phyloP scores from a whole-genome alignment of 2,113 vertebrate species.

The Salvator merianae region DNA sequence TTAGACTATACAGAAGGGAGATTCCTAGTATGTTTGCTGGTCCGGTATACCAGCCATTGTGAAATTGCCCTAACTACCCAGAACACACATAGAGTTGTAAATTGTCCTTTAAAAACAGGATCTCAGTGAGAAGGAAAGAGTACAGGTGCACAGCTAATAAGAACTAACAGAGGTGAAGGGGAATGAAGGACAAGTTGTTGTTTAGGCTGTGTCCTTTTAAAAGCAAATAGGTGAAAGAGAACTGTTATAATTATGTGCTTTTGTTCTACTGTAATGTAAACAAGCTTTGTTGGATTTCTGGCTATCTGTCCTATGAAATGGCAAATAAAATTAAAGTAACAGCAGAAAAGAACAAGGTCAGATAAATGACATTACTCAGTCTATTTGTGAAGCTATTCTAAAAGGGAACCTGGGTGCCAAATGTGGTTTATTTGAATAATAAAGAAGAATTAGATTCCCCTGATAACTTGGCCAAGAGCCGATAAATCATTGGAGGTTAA shows the following conservation, averaged over 20 bases:
- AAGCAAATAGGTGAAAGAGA: constrained; percentile 50
- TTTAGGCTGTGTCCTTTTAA: constrained; percentile 53
- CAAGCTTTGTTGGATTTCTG: constrained; percentile 68
- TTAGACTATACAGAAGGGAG: no score
- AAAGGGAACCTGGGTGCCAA: constrained; percentile 88
- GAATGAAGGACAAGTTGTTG: constrained; percentile 40
- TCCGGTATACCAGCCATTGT: no score
- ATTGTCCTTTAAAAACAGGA: constrained; percentile 53
- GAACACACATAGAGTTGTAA: constrained; percentile 48
- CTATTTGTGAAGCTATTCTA: constrained; percentile 86
- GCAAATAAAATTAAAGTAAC: constrained; percentile 81
- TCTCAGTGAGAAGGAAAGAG: constrained; percentile 48
- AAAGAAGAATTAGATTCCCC: constrained; percentile 85
- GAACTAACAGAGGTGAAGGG: constrained; percentile 58
- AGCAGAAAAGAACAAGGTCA: constrained; percentile 82
- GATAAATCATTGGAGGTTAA: constrained; percentile 89
- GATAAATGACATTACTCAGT: constrained; percentile 89
- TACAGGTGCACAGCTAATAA: constrained; percentile 52
- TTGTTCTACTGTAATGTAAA: constrained; percentile 50
- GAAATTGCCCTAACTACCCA: constrained; percentile 6
- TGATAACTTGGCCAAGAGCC: constrained; percentile 85
- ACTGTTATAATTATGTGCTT: constrained; percentile 39
- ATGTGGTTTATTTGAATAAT: constrained; percentile 90
- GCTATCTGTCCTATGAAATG: constrained; percentile 73
- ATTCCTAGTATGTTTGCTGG: no score